Evolutionary conservation across 2,888 invertebrate species (phyloP), one percentile per base, ranked within the genome.

Genomic region (Siphlonurus alternatus): DNA sequence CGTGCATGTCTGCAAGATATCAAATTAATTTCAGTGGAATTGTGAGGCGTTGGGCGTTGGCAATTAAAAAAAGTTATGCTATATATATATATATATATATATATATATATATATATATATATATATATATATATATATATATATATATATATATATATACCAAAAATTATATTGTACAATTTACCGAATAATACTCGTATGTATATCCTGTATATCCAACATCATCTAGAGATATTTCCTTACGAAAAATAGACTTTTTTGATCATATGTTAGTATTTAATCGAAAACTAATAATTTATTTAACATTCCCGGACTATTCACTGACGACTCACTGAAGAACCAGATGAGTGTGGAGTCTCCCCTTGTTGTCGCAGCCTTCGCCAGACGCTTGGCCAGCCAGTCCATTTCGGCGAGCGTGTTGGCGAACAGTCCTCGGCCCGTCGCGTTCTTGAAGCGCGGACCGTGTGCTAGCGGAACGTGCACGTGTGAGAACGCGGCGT

Each of bases 381-480:
- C 59, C 23, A 69, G 61, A n/a, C 38, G 56, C 23, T 66, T 68
- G 19, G 68, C 67, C 15, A 68, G 59, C 65, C 66, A 65, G 65
- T 70, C 70, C 63, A 70, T 61, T 63, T 70, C 70, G 15, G 54
- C 3, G 22, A 70, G 62, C 7, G 69, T 64, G 62, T 69, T 68
- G 2, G 67, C 67, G 22, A 66, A 66, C 1, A 60, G 53, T 2
- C 69, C 69, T 18, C 67, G 63, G 5, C 53, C 59, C 23, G 67
- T 64, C 1, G 59, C 51, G 51, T 65, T 63, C 19, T 53, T 61
- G n/a, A 64, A 66, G n/a, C 59, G 59, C 1, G 10, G 19, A 2
- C 64, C 65, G 38, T 66, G 66, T 18, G 67, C 66, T 18, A 68
- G 64, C 18, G 68, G 68, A 2, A 67, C 67, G 53, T 68, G 68